phyloP scores from a whole-genome alignment of 2,797 vertebrate species.

The Mormyrus hasselquistii region DNA sequence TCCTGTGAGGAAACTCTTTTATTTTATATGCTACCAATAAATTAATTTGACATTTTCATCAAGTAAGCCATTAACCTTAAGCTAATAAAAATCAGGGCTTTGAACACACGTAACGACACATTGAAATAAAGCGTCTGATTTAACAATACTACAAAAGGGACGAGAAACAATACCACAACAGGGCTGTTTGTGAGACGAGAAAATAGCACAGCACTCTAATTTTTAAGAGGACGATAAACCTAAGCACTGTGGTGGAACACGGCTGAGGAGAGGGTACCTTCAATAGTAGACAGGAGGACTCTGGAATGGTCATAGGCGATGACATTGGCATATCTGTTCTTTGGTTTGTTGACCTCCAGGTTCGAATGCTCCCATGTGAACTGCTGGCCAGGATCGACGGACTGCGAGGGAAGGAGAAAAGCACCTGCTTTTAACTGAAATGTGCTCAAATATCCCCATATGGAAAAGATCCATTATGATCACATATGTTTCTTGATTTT shows the following conservation, averaged over 20 bases:
- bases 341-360: slow-evolving; percentile 98
- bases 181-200: neutral
- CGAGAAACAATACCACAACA: neutral
- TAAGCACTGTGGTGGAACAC: neutral
- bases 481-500: neutral
- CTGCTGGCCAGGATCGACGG: slow-evolving; percentile 93
- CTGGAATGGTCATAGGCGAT: slow-evolving; percentile 77
- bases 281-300: slow-evolving; percentile 86
- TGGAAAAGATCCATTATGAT: neutral
- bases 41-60: neutral
- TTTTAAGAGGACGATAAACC: neutral
- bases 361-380: slow-evolving; percentile 99
- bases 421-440: neutral
- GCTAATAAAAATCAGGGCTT: neutral
- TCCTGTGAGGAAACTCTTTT: neutral
- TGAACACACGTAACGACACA: neutral
- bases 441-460: neutral
- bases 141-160: neutral
- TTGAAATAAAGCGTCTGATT: neutral
- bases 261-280: slow-evolving; percentile 57
- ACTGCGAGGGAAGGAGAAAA: slow-evolving; percentile 62
- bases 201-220: neutral
- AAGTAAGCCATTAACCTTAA: neutral
- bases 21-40: neutral
- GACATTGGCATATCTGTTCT: slow-evolving; percentile 91